A percentile compares a stretch with the other conserved stretches of the same genome.
These are phyloP conservation scores for Conus canariensis DNA, from an alignment of 2,888 invertebrate genomes.

Conservation along the genomic window DNA sequence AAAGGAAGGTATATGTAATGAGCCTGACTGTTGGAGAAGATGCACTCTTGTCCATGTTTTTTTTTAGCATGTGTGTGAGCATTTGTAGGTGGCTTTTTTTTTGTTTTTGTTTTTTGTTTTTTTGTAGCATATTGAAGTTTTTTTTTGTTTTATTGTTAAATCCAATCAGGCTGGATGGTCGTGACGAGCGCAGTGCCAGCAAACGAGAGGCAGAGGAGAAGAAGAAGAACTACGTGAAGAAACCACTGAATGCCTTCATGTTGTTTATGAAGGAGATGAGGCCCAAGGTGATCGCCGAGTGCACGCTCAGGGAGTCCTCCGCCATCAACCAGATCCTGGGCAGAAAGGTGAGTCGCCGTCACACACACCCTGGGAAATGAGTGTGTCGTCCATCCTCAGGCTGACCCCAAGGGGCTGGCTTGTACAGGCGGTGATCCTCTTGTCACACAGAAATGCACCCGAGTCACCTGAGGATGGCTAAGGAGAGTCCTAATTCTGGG, in stretches of 20 bases:
- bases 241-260: conserved; percentile 99
- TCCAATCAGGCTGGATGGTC: conserved; percentile 25
- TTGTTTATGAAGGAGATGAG: conserved; percentile 99
- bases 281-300: conserved; percentile 98
- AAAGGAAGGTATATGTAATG: too few relatives aligned
- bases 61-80: too few relatives aligned
- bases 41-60: too few relatives aligned
- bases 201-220: conserved; percentile 50
- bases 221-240: conserved; percentile 90
- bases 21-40: too few relatives aligned
- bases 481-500: too few relatives aligned
- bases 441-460: too few relatives aligned
- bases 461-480: too few relatives aligned
- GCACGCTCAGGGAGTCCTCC: conserved; percentile 98
- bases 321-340: conserved; percentile 99
- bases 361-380: background rate
- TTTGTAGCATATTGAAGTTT: background rate
- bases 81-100: background rate
- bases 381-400: too few relatives aligned
- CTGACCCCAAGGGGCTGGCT: too few relatives aligned
- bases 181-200: conserved; percentile 47
- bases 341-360: conserved; percentile 52
- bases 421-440: too few relatives aligned
- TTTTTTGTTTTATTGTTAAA: background rate
- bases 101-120: background rate